phyloP scores from a whole-genome alignment of 1,140 invertebrate genomes.

The Drepana arcuata region DNA sequence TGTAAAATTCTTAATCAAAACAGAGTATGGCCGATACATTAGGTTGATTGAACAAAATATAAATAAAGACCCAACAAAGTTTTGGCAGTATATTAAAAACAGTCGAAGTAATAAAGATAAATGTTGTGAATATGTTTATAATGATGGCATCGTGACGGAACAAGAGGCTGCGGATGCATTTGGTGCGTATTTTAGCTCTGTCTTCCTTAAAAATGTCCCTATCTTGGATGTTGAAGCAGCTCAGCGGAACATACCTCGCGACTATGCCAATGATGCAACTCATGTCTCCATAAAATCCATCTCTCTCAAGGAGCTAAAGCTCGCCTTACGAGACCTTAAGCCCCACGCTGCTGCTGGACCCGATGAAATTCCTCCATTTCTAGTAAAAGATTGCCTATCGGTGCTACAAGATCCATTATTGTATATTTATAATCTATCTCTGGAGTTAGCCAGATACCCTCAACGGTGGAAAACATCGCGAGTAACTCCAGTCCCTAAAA shows the following conservation, averaged over 20 bases:
- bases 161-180: slow-evolving; percentile 6
- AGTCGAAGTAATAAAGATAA: too few relatives aligned
- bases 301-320: too few relatives aligned
- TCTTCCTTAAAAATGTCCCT: slow-evolving; percentile 1
- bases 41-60: slow-evolving; percentile 3
- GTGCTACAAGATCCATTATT: slow-evolving; percentile 4
- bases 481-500: slow-evolving; percentile 1
- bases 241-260: too few relatives aligned
- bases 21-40: slow-evolving; percentile 3
- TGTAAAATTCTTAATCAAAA: slow-evolving; percentile 4
- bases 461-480: not conserved
- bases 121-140: too few relatives aligned
- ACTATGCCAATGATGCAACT: too few relatives aligned
- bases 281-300: too few relatives aligned
- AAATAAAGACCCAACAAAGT: not conserved
- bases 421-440: slow-evolving; percentile 5
- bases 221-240: not conserved
- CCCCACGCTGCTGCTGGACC: slow-evolving; percentile 3
- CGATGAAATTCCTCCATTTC: slow-evolving; percentile 5
- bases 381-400: slow-evolving; percentile 6
- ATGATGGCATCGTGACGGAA: not conserved
- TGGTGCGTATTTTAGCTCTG: slow-evolving; percentile 6
- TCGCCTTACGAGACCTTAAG: slow-evolving; percentile 3
- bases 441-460: not conserved
- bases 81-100: too few relatives aligned